These are phyloP conservation scores for Salmo trutta DNA, from an alignment of 2,797 vertebrate genomes.

Conservation along the genomic window DNA sequence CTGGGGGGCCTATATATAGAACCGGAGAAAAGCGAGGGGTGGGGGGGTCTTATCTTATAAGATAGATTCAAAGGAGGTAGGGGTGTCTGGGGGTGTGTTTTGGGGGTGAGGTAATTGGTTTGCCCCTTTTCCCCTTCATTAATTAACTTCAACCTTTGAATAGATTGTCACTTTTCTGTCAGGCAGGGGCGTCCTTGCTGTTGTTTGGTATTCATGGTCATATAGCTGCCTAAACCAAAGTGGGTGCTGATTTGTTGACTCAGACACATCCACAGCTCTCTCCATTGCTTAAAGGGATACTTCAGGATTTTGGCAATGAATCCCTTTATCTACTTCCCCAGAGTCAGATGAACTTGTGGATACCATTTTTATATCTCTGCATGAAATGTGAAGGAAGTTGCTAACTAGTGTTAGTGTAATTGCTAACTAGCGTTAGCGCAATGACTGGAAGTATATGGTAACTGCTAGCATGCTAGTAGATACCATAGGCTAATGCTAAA, in stretches of 20 bases:
- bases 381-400: no score
- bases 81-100: conserved; percentile 27
- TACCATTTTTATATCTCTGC: no score
- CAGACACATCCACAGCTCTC: not conserved
- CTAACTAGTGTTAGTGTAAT: no score
- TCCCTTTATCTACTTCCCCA: not conserved
- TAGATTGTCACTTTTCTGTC: conserved; percentile 57
- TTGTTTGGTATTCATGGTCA: not conserved
- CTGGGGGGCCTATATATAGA: conserved; percentile 87
- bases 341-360: not conserved
- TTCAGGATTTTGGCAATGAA: not conserved
- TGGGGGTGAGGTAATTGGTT: conserved; percentile 31
- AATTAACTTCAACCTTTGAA: conserved; percentile 41
- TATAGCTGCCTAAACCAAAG: conserved; percentile 9
- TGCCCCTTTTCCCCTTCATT: conserved; percentile 27
- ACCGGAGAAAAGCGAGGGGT: conserved; percentile 50
- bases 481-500: no score
- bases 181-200: conserved; percentile 7
- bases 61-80: conserved; percentile 61
- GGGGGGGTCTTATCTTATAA: conserved; percentile 49
- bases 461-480: no score
- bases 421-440: no score
- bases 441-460: no score
- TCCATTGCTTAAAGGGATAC: not conserved
- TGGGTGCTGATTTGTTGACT: not conserved